A percentile compares a stretch with the other conserved stretches of the same genome.
Conservation (phyloP, 2,888 invertebrate species). For the Parascotia fuliginaria region DNA sequence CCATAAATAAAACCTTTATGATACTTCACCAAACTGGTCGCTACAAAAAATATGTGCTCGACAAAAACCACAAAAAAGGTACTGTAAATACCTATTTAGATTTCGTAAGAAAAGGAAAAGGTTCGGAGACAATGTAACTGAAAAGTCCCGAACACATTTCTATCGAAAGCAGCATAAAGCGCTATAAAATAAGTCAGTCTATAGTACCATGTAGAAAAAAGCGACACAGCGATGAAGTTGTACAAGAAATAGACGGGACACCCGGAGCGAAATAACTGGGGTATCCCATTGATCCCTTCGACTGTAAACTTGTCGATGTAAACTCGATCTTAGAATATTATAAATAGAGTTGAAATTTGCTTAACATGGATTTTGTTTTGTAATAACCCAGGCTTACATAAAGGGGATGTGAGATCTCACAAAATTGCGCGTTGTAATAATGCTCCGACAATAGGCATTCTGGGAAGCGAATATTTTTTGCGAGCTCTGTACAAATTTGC, state of each 20-base stretch:
- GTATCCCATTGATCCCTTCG: slow-evolving; percentile 72
- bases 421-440: slow-evolving; percentile 79
- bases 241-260: slow-evolving; percentile 59
- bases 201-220: slow-evolving; percentile 27
- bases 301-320: slow-evolving; percentile 26
- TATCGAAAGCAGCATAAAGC: slow-evolving; percentile 48
- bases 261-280: slow-evolving; percentile 75
- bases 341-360: slow-evolving; percentile 35
- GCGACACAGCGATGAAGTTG: slow-evolving; percentile 59
- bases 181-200: slow-evolving; percentile 48
- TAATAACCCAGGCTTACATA: slow-evolving; percentile 78
- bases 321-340: slow-evolving; percentile 18
- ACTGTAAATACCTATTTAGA: slow-evolving; percentile 74
- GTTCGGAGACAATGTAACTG: slow-evolving; percentile 69
- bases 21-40: slow-evolving; percentile 60
- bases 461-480: slow-evolving; percentile 74
- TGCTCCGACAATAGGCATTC: slow-evolving; percentile 78
- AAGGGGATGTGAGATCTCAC: slow-evolving; percentile 78
- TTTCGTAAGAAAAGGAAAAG: slow-evolving; percentile 57
- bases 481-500: slow-evolving; percentile 76
- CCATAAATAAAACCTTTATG: slow-evolving; percentile 68
- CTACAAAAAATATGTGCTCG: slow-evolving; percentile 63
- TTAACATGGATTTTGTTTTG: slow-evolving; percentile 44
- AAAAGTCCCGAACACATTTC: slow-evolving; percentile 70
- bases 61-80: slow-evolving; percentile 52